These are phyloP conservation scores for Philantomba maxwellii DNA, from an alignment of 2,113 vertebrate species.

Conservation along the genomic window DNA sequence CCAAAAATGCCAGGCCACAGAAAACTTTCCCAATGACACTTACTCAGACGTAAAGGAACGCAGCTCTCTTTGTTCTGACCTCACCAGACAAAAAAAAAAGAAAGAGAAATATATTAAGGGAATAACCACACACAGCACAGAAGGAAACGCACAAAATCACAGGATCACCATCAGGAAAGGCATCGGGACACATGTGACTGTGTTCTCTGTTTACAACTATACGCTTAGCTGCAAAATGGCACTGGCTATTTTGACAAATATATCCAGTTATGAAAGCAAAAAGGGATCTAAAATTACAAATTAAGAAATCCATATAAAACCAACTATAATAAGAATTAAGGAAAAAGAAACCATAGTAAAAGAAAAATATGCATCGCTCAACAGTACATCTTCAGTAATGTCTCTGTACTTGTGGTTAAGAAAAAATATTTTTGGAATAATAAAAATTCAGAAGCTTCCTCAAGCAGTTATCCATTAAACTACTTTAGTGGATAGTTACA, in stretches of 20 bases:
- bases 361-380: neutral
- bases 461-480: constrained; percentile 37
- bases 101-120: neutral
- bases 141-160: neutral
- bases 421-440: neutral
- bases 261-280: neutral
- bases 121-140: neutral
- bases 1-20: constrained; percentile 29
- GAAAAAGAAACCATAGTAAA: neutral
- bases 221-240: neutral
- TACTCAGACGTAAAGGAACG: neutral
- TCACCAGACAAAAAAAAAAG: neutral
- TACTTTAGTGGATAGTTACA: neutral
- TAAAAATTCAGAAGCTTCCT: constrained; percentile 32
- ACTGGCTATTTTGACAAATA: neutral
- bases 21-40: constrained; percentile 10
- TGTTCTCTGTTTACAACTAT: neutral
- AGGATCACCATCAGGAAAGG: rapidly evolving
- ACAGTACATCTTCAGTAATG: neutral
- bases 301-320: neutral
- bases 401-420: neutral
- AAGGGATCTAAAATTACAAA: neutral
- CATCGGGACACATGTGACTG: rapidly evolving
- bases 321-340: neutral
- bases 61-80: neutral